Base-by-base conservation (phyloP, 2,113 vertebrate genomes). In the Pedionomus torquatus region DNA sequence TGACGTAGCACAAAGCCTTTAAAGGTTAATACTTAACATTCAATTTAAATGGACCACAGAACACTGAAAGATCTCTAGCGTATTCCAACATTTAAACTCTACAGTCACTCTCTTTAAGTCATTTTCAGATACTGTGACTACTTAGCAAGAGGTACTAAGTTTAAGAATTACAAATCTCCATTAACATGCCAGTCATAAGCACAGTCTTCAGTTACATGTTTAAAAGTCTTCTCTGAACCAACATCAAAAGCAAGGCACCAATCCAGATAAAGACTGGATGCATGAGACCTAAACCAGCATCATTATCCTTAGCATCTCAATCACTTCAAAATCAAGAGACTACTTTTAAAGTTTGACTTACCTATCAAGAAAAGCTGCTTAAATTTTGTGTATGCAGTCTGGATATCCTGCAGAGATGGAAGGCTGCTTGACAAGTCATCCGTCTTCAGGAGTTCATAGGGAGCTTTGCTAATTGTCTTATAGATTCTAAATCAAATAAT, bases 351-450 rank as follows among this genome's bases (percentile, higher is more conserved):
- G 39, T 58, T 66, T 81, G 74, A 89, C 98, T 98, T 95, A 99
- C 99, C 99, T 94, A 99, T 98, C 60, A 99, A 95, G 96, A 99
- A 99, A 21, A 99, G 98, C 89, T 99, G 99, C 81, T 99, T 99
- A 96, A 99, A 99, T 96, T 96, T 98, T 81, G 93, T 98, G 82
- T 99, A 99, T 7, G 99, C 98, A 61, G 96, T 97, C 97, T 99
- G 99, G 93, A 99, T 98, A 66, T 99, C 99, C 93, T 98, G 98
- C 52, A 99, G 80, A 48, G 98, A 97, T 10, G 99, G 98, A 82
- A 99, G 98, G 46, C 97, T 98, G 97, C 97, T 98, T 51, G 98
- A 98, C 15, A 99, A 98, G 86, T 99, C 99, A 89, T 99, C 99
- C 3, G 91, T 98, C 97, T 97, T 99, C 95, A 98, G 97, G 23